Conservation (phyloP, 2,797 vertebrate species). For the Lates japonicus region DNA sequence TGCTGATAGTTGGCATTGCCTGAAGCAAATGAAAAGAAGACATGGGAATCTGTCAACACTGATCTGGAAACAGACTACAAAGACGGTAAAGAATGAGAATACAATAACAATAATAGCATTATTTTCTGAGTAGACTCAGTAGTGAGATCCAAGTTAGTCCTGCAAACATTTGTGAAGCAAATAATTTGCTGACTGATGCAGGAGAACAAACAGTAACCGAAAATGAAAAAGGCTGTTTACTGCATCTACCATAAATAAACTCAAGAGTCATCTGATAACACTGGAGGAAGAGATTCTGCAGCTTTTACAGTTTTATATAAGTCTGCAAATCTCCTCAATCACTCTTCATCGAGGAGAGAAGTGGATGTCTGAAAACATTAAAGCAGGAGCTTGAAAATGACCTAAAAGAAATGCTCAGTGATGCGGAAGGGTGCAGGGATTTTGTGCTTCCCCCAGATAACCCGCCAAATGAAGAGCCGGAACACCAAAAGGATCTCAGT, state of each 20-base stretch:
- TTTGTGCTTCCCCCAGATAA: conserved; percentile 46
- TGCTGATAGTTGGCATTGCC: conserved; percentile 53
- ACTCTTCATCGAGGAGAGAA: conserved; percentile 15
- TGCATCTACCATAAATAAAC: conserved; percentile 20
- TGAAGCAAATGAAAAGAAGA: conserved; percentile 45
- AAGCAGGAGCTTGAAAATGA: conserved; percentile 44
- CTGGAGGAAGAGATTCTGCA: background rate
- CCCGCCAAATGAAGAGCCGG: conserved; percentile 30
- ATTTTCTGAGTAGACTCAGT: conserved; percentile 1
- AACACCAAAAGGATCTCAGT: conserved; percentile 47
- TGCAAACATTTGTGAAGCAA: background rate
- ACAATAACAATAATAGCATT: conserved; percentile 10
- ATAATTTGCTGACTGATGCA: conserved; percentile 7
- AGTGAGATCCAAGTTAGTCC: background rate
- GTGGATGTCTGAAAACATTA: conserved; percentile 52
- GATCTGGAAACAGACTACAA: conserved; percentile 42
- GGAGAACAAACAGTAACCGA: conserved; percentile 6
- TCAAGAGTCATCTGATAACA: conserved; percentile 10
- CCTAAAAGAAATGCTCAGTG: conserved; percentile 56
- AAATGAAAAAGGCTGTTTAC: conserved; percentile 13
- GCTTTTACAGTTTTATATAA: conserved; percentile 45
- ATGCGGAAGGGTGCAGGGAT: conserved; percentile 56
- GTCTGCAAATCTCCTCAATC: conserved; percentile 39
- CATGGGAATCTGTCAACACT: conserved; percentile 50
- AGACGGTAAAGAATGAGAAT: conserved; percentile 6